Conservation (phyloP, 2,113 vertebrate genomes). For the Gavialis gangeticus region DNA sequence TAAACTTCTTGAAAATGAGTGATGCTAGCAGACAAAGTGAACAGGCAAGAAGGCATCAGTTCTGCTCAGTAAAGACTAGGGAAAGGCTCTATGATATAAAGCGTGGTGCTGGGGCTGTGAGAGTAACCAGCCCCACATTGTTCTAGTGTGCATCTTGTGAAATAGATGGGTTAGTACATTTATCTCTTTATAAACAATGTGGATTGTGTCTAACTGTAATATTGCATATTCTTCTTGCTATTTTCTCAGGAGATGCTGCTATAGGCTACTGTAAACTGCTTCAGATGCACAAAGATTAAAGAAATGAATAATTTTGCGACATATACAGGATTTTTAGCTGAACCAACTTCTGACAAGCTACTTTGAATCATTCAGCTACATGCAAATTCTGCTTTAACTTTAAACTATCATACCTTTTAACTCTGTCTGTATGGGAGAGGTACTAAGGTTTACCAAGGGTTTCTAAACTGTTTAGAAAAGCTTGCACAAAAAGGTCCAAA, state of each 20-base stretch:
- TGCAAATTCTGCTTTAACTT: neutral
- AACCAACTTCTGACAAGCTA: neutral
- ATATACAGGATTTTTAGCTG: neutral
- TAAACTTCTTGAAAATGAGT: no score
- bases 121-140: neutral
- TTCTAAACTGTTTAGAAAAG: neutral
- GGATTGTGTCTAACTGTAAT: neutral
- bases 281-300: neutral
- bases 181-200: neutral
- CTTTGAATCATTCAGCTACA: neutral
- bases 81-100: neutral
- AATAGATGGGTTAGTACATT: neutral
- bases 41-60: neutral
- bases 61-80: neutral
- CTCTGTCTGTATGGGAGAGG: neutral
- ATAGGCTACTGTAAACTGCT: neutral
- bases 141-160: no score
- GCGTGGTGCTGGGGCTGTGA: neutral
- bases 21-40: no score
- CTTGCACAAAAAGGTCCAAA: neutral
- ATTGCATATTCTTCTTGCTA: neutral
- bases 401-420: neutral
- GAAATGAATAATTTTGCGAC: neutral
- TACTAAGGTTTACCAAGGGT: neutral
- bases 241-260: neutral